Percentiles rank a stretch among this genome's conserved stretches.
Evolutionary conservation across 2,888 invertebrate genomes (phyloP).

Genomic region (Hymenopus coronatus): DNA sequence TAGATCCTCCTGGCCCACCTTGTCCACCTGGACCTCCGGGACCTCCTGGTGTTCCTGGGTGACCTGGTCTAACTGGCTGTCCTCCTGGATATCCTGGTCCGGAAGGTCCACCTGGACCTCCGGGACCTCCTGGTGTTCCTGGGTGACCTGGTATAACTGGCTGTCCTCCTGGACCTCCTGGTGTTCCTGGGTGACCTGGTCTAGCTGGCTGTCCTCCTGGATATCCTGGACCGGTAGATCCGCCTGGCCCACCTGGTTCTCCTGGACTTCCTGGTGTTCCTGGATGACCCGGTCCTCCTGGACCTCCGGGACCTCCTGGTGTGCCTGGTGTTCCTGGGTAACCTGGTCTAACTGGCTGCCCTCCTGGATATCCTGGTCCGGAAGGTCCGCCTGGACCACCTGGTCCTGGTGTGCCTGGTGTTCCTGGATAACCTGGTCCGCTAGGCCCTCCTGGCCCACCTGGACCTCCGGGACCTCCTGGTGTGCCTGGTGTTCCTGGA

Average conservation of each 20-base stretch:
- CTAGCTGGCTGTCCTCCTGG: slow-evolving; percentile 39
- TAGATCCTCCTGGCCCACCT: slow-evolving; percentile 35
- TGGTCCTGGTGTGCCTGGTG: slow-evolving; percentile 36
- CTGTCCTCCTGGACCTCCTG: slow-evolving; percentile 38
- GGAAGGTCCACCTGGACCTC: slow-evolving; percentile 38
- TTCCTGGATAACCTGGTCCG: slow-evolving; percentile 34
- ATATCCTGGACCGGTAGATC: slow-evolving; percentile 43
- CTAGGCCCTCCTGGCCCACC: slow-evolving; percentile 24
- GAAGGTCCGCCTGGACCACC: slow-evolving; percentile 26
- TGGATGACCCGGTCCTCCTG: slow-evolving; percentile 38
- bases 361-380: slow-evolving; percentile 32
- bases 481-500: slow-evolving; percentile 26
- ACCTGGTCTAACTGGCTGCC: slow-evolving; percentile 39
- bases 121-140: slow-evolving; percentile 41
- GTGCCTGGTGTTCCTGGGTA: slow-evolving; percentile 40
- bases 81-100: slow-evolving; percentile 38
- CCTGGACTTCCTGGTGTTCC: slow-evolving; percentile 43
- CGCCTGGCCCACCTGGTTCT: slow-evolving; percentile 37
- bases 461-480: slow-evolving; percentile 40
- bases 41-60: slow-evolving; percentile 35
- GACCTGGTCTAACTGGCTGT: slow-evolving; percentile 34
- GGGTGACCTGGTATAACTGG: slow-evolving; percentile 38
- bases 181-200: slow-evolving; percentile 38
- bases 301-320: slow-evolving; percentile 38
- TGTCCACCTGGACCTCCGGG: slow-evolving; percentile 21